Evolutionary conservation across 2,797 vertebrate genomes (phyloP).

Genomic region (Apogon hyalosoma): DNA sequence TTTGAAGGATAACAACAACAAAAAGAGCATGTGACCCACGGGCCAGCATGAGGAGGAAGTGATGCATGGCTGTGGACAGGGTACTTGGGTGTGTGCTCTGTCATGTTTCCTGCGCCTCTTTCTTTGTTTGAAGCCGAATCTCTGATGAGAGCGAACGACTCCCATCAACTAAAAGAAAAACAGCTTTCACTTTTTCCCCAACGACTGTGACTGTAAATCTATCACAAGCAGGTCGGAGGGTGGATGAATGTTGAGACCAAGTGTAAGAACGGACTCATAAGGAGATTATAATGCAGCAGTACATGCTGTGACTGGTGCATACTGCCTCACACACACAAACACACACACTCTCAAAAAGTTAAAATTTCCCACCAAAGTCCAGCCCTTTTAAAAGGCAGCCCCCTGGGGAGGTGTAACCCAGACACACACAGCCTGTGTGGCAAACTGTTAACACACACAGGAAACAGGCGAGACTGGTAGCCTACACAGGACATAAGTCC

Average conservation of each 20-base stretch:
- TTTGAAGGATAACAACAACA: conserved; percentile 23
- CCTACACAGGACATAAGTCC: conserved; percentile 77
- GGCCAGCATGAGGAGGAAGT: conserved; percentile 60
- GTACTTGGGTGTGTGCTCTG: conserved; percentile 56
- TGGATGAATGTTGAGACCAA: conserved; percentile 19
- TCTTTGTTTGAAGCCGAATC: conserved; percentile 18
- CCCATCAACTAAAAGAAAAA: conserved; percentile 22
- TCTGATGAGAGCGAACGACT: conserved; percentile 31
- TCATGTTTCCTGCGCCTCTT: conserved; percentile 70
- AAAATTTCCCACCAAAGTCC: conserved; percentile 56
- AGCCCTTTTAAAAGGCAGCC: conserved; percentile 48
- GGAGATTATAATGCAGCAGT: conserved; percentile 41
- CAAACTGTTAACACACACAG: conserved; percentile 75
- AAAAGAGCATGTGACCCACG: conserved; percentile 31
- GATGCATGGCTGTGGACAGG: conserved; percentile 49
- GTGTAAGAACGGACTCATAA: conserved; percentile 30
- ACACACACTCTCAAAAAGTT: conserved; percentile 5
- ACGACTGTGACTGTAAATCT: neutral
- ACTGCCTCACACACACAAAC: conserved; percentile 5
- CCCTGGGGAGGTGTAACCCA: conserved; percentile 66
- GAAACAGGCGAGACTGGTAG: conserved; percentile 81
- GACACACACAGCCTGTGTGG: conserved; percentile 63
- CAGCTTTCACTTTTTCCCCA: conserved; percentile 17
- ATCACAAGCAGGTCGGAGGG: neutral
- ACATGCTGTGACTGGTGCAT: conserved; percentile 28